Conservation (phyloP, 1,140 invertebrate genomes). For the Eubasilissa regina region DNA sequence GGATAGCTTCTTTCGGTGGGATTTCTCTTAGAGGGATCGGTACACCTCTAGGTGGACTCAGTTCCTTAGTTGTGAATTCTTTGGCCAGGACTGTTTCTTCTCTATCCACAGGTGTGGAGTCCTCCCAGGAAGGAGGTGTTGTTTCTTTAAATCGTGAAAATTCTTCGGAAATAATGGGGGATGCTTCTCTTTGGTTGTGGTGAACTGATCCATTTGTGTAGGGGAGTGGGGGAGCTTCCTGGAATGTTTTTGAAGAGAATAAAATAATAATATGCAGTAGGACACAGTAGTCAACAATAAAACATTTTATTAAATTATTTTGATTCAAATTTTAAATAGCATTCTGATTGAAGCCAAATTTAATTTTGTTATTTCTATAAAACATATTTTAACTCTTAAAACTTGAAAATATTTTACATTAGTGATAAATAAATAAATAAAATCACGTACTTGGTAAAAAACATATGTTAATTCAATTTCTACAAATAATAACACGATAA, state of each 20-base stretch:
- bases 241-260: constrained; percentile 41
- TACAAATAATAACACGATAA: too few species aligned
- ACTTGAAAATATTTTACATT: too few species aligned
- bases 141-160: constrained; percentile 43
- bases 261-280: background rate
- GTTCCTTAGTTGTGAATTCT: constrained; percentile 32
- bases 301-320: too few species aligned
- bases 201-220: constrained; percentile 69
- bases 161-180: constrained; percentile 52
- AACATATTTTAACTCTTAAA: too few species aligned
- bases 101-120: constrained; percentile 47
- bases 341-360: too few species aligned
- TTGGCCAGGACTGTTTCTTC: constrained; percentile 24
- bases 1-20: background rate
- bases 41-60: constrained; percentile 18
- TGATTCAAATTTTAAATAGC: too few species aligned
- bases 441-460: too few species aligned
- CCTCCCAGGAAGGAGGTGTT: constrained; percentile 56
- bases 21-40: background rate
- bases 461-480: too few species aligned
- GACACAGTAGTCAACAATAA: too few species aligned
- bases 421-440: too few species aligned
- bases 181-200: constrained; percentile 60
- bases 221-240: constrained; percentile 66
- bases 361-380: too few species aligned